These are phyloP conservation scores for Planococcus citri DNA, from an alignment of 1,140 invertebrate genomes.

Conservation along the genomic window DNA sequence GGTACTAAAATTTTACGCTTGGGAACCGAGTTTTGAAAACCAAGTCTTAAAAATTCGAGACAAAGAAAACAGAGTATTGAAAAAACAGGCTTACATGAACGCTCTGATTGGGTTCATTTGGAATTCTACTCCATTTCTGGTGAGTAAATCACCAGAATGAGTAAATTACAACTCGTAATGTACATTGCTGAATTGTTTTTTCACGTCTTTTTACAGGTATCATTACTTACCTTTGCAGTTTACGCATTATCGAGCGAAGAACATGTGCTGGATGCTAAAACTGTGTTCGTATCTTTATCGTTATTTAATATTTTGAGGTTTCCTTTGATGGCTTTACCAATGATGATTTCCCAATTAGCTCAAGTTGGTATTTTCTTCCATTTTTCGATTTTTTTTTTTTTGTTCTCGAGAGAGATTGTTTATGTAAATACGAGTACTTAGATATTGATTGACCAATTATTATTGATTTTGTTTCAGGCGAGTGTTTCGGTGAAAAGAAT, in stretches of 20 bases:
- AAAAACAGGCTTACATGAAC: slow-evolving; percentile 73
- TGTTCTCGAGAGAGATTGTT: neutral
- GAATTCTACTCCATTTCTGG: slow-evolving; percentile 91
- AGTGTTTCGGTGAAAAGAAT: slow-evolving; percentile 42
- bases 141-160: slow-evolving; percentile 38
- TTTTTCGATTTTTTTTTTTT: neutral
- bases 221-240: slow-evolving; percentile 82
- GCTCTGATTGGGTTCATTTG: slow-evolving; percentile 84
- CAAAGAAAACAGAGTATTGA: slow-evolving; percentile 73
- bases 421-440: no score
- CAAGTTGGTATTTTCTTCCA: slow-evolving; percentile 55
- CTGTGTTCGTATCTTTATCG: slow-evolving; percentile 91
- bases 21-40: slow-evolving; percentile 79
- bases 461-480: slow-evolving; percentile 29
- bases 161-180: neutral
- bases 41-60: slow-evolving; percentile 69
- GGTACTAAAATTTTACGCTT: slow-evolving; percentile 78
- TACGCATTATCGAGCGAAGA: slow-evolving; percentile 74
- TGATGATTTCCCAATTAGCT: slow-evolving; percentile 50
- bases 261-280: slow-evolving; percentile 70
- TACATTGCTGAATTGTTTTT: slow-evolving; percentile 24
- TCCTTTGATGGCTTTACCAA: slow-evolving; percentile 47
- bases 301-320: slow-evolving; percentile 96
- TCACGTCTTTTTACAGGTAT: slow-evolving; percentile 53
- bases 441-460: no score